These are phyloP conservation scores for Brotula barbata DNA, from an alignment of 2,797 vertebrate genomes.

Conservation along the genomic window DNA sequence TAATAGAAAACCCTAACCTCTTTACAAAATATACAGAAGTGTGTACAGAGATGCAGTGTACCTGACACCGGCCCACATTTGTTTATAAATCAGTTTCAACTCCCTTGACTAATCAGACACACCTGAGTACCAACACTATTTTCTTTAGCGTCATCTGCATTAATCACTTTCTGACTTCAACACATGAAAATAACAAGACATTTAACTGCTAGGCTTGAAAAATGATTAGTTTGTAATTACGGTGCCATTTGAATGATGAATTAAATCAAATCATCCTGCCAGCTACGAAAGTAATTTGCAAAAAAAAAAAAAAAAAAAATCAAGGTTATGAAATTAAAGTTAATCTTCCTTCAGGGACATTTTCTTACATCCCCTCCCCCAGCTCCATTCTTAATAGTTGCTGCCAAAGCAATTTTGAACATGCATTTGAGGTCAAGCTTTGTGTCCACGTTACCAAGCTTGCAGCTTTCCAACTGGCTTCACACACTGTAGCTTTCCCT, in stretches of 20 bases:
- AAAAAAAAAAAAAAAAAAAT: constrained; percentile 40
- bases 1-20: no score
- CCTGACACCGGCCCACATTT: neutral
- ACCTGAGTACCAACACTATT: constrained; percentile 13
- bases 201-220: constrained; percentile 27
- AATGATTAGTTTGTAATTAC: constrained; percentile 47
- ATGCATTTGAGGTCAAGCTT: constrained; percentile 11
- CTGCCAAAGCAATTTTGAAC: constrained; percentile 18
- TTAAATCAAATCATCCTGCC: constrained; percentile 42
- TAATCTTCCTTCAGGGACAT: constrained; percentile 31
- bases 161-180: constrained; percentile 34
- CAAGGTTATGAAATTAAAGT: constrained; percentile 40
- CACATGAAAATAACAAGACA: constrained; percentile 8
- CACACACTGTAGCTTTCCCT: constrained; percentile 16
- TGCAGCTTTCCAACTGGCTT: constrained; percentile 30
- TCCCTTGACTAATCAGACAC: constrained; percentile 11
- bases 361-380: neutral
- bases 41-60: neutral
- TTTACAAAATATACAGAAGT: no score
- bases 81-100: neutral
- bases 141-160: constrained; percentile 33
- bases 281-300: constrained; percentile 44
- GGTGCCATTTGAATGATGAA: constrained; percentile 50
- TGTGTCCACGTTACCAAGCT: constrained; percentile 15
- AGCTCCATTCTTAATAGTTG: constrained; percentile 7